Conservation (phyloP, 2,113 vertebrate species). For the Tachysurus vachellii region DNA sequence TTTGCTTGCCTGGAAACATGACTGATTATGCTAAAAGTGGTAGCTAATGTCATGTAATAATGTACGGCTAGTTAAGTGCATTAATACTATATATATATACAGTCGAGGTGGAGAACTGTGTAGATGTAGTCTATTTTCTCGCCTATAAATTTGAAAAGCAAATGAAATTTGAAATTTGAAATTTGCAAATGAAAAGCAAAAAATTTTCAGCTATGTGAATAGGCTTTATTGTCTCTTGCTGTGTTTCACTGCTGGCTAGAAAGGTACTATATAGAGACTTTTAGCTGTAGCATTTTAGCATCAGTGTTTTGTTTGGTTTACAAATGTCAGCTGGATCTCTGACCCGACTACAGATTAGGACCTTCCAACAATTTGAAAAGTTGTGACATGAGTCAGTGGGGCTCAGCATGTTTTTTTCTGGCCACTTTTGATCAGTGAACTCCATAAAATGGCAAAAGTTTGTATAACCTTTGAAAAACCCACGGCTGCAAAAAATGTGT, state of each 20-base stretch:
- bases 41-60: not conserved
- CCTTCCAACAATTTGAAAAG: not conserved
- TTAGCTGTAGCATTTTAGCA: not conserved
- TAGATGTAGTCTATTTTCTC: not conserved
- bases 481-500: constrained; percentile 5
- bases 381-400: not conserved
- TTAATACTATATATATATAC: not conserved
- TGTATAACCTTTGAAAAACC: constrained; percentile 29
- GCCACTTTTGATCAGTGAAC: not conserved
- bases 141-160: not conserved
- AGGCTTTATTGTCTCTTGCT: not conserved
- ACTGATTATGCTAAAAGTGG: not conserved
- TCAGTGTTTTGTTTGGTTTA: not conserved
- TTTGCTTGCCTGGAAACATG: not conserved
- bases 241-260: not conserved
- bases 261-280: not conserved
- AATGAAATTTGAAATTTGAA: not conserved
- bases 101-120: not conserved
- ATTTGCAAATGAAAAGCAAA: too few species aligned
- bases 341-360: not conserved
- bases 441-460: constrained; percentile 10
- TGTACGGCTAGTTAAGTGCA: not conserved
- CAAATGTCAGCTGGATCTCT: not conserved
- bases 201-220: not conserved
- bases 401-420: not conserved